Percentiles rank a stretch among this genome's conserved stretches.
These are phyloP conservation scores for Triplophysa bombifrons DNA, from an alignment of 2,797 vertebrate genomes.

Conservation along the genomic window DNA sequence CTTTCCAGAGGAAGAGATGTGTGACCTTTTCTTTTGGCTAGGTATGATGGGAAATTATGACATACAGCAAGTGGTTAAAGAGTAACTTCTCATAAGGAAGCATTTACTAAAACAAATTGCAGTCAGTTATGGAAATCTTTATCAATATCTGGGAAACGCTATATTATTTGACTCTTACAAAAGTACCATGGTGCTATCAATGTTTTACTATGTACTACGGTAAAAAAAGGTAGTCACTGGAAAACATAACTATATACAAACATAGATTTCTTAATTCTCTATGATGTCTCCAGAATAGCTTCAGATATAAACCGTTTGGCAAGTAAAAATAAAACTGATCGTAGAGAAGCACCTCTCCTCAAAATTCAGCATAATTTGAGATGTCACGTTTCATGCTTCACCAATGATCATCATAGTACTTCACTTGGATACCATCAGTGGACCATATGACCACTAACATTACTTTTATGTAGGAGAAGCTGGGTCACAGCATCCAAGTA, in stretches of 20 bases:
- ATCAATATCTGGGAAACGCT: background rate
- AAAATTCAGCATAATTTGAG: background rate
- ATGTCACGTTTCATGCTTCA: no score
- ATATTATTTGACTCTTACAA: no score
- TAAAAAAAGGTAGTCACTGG: no score
- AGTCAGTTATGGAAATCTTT: background rate
- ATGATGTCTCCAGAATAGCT: no score
- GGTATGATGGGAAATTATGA: slow-evolving; percentile 20
- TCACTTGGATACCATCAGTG: background rate
- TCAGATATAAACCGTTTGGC: background rate
- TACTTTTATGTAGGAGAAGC: background rate
- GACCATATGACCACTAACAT: background rate
- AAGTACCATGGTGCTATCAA: no score
- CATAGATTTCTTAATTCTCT: no score
- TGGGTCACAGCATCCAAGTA: background rate
- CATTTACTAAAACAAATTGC: background rate
- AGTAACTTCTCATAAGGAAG: slow-evolving; percentile 32
- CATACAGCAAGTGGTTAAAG: slow-evolving; percentile 5
- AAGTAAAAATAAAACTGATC: background rate
- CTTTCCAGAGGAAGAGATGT: slow-evolving; percentile 51
- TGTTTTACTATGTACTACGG: no score
- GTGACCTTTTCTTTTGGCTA: slow-evolving; percentile 44
- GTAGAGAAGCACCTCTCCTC: background rate
- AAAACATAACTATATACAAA: no score
- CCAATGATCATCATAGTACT: background rate